Conservation (phyloP, 2,888 invertebrate species). For the Notocelia uddmanniana region DNA sequence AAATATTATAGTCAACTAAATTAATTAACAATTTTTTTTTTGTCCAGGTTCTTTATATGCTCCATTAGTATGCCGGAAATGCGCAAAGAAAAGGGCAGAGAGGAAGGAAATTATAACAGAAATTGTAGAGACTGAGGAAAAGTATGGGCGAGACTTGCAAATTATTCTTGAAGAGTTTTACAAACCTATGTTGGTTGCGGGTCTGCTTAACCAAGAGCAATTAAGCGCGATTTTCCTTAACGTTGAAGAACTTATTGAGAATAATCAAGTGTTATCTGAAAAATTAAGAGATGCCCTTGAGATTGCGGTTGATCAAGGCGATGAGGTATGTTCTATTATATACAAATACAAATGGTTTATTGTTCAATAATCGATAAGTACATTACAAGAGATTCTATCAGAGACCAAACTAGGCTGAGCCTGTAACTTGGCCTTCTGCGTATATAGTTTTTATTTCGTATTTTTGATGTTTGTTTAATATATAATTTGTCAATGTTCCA, state of each 20-base stretch:
- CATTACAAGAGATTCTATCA: too few species aligned
- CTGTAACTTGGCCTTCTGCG: too few species aligned
- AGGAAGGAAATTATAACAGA: constrained; percentile 97
- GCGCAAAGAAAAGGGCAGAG: constrained; percentile 94
- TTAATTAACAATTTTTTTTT: constrained; percentile 24
- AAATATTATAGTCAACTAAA: neutral
- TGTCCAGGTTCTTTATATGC: constrained; percentile 89
- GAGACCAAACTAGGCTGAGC: too few species aligned
- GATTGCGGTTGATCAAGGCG: constrained; percentile 92
- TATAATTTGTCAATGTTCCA: constrained; percentile 55
- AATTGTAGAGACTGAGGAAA: constrained; percentile 98
- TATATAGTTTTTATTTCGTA: neutral
- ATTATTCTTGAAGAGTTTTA: constrained; percentile 97
- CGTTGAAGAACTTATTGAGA: constrained; percentile 95
- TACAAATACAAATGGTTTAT: too few species aligned
- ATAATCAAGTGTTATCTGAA: constrained; percentile 94
- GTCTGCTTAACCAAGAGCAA: constrained; percentile 95
- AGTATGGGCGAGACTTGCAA: constrained; percentile 96
- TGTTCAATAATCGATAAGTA: too few species aligned
- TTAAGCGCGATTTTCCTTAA: constrained; percentile 97
- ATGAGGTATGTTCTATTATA: constrained; percentile 79
- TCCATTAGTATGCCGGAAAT: constrained; percentile 94
- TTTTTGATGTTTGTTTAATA: neutral
- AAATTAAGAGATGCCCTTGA: constrained; percentile 95
- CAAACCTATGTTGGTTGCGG: constrained; percentile 96